Conservation (phyloP, 2,888 invertebrate genomes). For the Laothoe populi region DNA sequence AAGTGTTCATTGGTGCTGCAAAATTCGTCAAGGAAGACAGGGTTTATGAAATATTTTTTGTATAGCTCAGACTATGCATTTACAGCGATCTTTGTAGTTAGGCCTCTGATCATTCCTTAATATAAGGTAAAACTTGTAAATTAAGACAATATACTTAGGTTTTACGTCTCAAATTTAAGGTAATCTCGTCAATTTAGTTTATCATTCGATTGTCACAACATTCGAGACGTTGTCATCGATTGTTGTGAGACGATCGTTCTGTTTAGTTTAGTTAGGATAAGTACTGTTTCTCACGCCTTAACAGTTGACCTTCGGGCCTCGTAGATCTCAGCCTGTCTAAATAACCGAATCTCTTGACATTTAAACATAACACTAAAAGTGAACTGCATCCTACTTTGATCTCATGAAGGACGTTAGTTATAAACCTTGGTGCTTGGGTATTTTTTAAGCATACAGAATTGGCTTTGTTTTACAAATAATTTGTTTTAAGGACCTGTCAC, state of each 20-base stretch:
- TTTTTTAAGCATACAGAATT: slow-evolving; percentile 34
- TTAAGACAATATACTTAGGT: slow-evolving; percentile 62
- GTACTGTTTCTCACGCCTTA: slow-evolving; percentile 45
- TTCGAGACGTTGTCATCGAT: background rate
- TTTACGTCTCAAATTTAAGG: slow-evolving; percentile 59
- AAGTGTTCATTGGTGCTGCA: slow-evolving; percentile 77
- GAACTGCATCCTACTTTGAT: slow-evolving; percentile 66
- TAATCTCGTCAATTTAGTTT: slow-evolving; percentile 35
- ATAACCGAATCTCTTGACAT: slow-evolving; percentile 42
- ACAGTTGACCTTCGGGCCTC: slow-evolving; percentile 34
- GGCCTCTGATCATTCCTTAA: slow-evolving; percentile 67
- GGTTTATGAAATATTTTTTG: slow-evolving; percentile 67
- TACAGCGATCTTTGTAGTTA: slow-evolving; percentile 51
- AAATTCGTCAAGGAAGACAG: slow-evolving; percentile 66
- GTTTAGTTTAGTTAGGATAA: slow-evolving; percentile 46
- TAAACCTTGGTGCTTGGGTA: slow-evolving; percentile 68
- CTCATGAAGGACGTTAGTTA: slow-evolving; percentile 52
- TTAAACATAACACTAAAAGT: slow-evolving; percentile 35
- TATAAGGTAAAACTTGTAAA: slow-evolving; percentile 63
- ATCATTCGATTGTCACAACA: slow-evolving; percentile 29
- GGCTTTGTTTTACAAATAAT: background rate
- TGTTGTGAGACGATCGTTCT: background rate
- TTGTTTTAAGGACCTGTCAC: slow-evolving; percentile 4
- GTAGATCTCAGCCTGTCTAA: slow-evolving; percentile 52
- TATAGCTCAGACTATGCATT: slow-evolving; percentile 55